phyloP scores from a whole-genome alignment of 2,113 vertebrate species.

The Gnathonemus longibarbis region DNA sequence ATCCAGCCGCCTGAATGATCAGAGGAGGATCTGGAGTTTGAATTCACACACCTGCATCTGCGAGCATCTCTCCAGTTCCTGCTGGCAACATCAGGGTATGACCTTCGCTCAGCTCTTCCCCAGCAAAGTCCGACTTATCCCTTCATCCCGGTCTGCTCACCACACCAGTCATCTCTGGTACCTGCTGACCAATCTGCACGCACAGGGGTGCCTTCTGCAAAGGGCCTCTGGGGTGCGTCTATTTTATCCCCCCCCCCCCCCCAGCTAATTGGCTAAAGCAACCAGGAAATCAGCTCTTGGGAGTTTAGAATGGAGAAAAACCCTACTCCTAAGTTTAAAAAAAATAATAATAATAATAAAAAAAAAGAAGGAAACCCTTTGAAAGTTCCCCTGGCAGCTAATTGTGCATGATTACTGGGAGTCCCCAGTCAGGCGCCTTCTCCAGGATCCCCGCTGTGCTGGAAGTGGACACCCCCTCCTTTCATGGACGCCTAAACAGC shows the following conservation, averaged over 20 bases:
- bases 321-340: not conserved
- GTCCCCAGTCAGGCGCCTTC: constrained; percentile 21
- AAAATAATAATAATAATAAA: not conserved
- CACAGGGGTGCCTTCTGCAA: not conserved
- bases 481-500: constrained; percentile 17
- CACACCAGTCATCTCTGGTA: not conserved
- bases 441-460: constrained; percentile 26
- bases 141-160: too few species aligned
- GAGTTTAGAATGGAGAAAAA: not conserved
- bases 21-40: not conserved
- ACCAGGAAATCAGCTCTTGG: not conserved
- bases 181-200: not conserved
- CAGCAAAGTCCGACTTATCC: not conserved
- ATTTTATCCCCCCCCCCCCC: not conserved
- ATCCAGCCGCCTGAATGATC: not conserved
- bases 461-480: constrained; percentile 31
- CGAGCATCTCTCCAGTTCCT: not conserved
- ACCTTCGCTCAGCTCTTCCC: not conserved
- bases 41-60: not conserved
- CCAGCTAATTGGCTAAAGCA: not conserved
- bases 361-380: not conserved
- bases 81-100: not conserved
- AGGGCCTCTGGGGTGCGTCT: too few species aligned
- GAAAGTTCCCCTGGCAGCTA: constrained; percentile 1
- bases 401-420: constrained; percentile 14